Evolutionary conservation across 2,888 invertebrate genomes (phyloP), one percentile per base, ranked within the genome.

Genomic region (Callinectes sapidus): DNA sequence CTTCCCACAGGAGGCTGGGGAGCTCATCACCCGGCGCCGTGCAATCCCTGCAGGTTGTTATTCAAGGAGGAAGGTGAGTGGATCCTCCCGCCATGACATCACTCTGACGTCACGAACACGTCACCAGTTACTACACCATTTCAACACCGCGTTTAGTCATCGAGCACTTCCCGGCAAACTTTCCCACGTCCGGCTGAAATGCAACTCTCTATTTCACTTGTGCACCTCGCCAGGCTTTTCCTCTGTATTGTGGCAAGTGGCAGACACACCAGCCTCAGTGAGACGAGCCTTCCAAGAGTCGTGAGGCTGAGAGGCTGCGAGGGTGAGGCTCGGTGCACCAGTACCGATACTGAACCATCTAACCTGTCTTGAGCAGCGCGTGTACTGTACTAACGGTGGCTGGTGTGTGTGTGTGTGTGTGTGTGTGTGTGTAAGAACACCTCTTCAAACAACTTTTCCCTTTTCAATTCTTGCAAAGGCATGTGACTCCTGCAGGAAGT

Each of bases 61-160:
- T 81, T 81, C 35, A 32, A 35, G 35, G 81, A 81, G 18, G 81
- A 16, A 81, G 35, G 35, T 81, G 81, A 35, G 14, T 35, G 81
- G 81, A 18, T n/a, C 61, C 61, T 87, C 28, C 86, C 54, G 54
- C 14, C 8, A 86, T 87, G 91, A 89, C 89, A 54, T 89, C 88
- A 89, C 54, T 32, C n/a, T 28, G 88, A 85, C 91, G 89, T 89
- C 91, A 91, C 77, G 28, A 28, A 39, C 23, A 91, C 86, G 87
- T 42, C 86, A 91, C 90, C 42, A 71, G 48, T 90, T 48, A 28
- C 71, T 8, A n/a, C 10, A 71, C 81, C 35, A 32, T 81, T 81
- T 32, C 81, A 81, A 81, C 87, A 54, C 28, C 28, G 13, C 18
- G 48, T 87, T 54, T 87, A 54, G 28, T 55, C 71, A 16, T 54